Conservation (phyloP, 2,113 vertebrate genomes). For the Galeopterus variegatus region DNA sequence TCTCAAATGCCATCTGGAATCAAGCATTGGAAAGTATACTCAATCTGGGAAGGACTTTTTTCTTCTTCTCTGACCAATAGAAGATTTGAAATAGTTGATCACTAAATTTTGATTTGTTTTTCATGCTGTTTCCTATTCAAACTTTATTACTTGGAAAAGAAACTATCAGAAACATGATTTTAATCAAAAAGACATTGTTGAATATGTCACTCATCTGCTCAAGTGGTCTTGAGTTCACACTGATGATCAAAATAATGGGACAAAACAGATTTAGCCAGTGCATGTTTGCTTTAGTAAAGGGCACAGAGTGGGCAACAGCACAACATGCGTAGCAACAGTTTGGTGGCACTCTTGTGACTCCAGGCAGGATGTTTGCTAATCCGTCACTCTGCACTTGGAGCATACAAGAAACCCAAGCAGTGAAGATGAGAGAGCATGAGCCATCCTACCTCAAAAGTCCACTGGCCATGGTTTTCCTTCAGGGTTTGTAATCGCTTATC, state of each 20-base stretch:
- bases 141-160: neutral
- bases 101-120: neutral
- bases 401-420: accelerated
- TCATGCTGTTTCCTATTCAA: neutral
- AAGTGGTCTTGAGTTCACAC: neutral
- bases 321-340: too few relatives aligned
- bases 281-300: neutral
- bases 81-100: neutral
- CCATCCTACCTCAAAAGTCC: neutral
- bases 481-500: neutral
- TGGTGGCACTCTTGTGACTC: neutral
- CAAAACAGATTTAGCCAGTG: neutral
- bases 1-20: neutral
- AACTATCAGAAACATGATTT: neutral
- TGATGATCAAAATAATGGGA: neutral
- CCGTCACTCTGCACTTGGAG: neutral
- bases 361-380: neutral
- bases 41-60: neutral
- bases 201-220: neutral
- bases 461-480: neutral
- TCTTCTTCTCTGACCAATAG: neutral
- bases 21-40: neutral
- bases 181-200: neutral
- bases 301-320: too few relatives aligned
- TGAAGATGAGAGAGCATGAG: neutral